Evolutionary conservation across 2,113 vertebrate species (phyloP).

Genomic region (Turnix velox): DNA sequence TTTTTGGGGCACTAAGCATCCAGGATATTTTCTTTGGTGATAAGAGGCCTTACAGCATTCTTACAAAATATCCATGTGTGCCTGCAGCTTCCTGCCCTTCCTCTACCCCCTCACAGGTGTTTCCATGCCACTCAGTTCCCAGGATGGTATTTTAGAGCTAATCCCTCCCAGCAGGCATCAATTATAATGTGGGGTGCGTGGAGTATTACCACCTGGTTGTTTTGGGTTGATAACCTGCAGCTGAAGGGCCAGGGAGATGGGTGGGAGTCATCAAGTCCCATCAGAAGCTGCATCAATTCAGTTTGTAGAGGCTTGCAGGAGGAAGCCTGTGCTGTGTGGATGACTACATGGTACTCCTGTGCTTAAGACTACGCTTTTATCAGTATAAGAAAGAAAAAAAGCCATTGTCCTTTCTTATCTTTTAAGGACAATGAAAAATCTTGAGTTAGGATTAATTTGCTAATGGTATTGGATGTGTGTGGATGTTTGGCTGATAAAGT

Average conservation of each 20-base stretch:
- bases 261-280: not conserved
- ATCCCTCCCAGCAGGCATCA: not conserved
- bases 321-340: fast-evolving
- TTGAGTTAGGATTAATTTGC: conserved; percentile 26
- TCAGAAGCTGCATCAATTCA: not conserved
- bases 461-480: not conserved
- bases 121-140: not conserved
- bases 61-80: not conserved
- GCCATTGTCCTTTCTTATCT: not conserved
- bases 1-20: not conserved
- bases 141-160: not conserved
- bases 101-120: not conserved
- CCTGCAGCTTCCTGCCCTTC: not conserved
- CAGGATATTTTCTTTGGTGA: not conserved
- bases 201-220: not conserved
- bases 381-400: not conserved
- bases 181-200: not conserved
- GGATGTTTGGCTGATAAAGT: conserved; percentile 40
- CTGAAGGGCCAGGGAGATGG: not conserved
- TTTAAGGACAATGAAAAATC: not conserved
- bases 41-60: not conserved
- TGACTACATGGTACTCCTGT: not conserved
- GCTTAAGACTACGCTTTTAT: not conserved
- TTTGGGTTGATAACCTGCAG: not conserved
- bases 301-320: not conserved